These are phyloP conservation scores for Dynastes maya DNA, from an alignment of 2,888 invertebrate genomes.

Conservation along the genomic window DNA sequence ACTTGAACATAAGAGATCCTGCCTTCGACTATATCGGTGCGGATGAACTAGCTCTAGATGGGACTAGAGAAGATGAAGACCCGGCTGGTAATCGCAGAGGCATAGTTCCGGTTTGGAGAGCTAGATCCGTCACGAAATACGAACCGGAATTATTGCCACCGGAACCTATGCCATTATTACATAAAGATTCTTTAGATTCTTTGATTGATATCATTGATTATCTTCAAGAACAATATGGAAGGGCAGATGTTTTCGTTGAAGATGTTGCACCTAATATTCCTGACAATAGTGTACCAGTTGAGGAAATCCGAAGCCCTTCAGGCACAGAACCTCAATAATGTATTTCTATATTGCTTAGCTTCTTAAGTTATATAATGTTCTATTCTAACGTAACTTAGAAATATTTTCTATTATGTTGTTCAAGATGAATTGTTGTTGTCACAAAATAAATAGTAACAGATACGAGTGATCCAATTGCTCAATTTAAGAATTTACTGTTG, in stretches of 20 bases:
- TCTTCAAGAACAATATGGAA: slow-evolving; percentile 71
- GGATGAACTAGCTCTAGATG: slow-evolving; percentile 71
- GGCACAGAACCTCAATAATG: not conserved
- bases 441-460: too few relatives aligned
- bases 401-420: too few relatives aligned
- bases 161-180: slow-evolving; percentile 78
- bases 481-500: too few relatives aligned
- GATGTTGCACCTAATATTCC: slow-evolving; percentile 54
- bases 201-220: slow-evolving; percentile 70
- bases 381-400: too few relatives aligned
- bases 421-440: too few relatives aligned
- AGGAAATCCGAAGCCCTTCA: not conserved
- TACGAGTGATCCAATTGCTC: too few relatives aligned
- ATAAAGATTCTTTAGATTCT: slow-evolving; percentile 77
- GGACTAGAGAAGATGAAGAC: slow-evolving; percentile 69
- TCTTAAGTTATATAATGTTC: too few relatives aligned
- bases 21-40: slow-evolving; percentile 72
- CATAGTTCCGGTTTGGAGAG: slow-evolving; percentile 78
- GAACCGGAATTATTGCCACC: slow-evolving; percentile 81
- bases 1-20: slow-evolving; percentile 76
- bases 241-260: slow-evolving; percentile 66
- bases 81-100: slow-evolving; percentile 64
- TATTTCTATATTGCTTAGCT: too few relatives aligned
- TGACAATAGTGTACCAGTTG: not conserved
- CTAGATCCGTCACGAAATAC: slow-evolving; percentile 79